Base-by-base conservation (phyloP, 2,113 vertebrate genomes). In the Marmota monax region DNA sequence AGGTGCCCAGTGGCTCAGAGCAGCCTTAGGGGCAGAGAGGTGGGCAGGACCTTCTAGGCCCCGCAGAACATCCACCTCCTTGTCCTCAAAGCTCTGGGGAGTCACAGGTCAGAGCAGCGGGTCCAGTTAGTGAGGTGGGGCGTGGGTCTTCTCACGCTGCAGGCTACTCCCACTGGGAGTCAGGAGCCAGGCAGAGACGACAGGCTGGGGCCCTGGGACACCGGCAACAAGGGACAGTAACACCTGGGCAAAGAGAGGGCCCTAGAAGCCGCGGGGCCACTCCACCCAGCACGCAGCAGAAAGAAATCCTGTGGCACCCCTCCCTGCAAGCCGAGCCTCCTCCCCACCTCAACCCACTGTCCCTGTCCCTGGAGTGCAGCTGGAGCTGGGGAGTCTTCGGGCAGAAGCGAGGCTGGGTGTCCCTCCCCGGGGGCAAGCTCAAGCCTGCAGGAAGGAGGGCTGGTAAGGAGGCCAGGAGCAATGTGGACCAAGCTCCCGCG, bases 261-360 rank as follows among this genome's bases (percentile, higher is more conserved):
- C 0, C 56, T 7, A 3, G 10, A 32, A 39, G 11, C 10, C 1
- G 23, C 0, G 10, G 13, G 0, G 0, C 25, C 18, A 18, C 25
- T 18, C 34, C 48, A 20, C 10, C 0, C 1, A 37, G 1, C 56
- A 7, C 1, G 6, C 1, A 14, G 22, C 4, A 65, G 45, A 34
- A 1, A 14, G 82, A 85, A 37, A 39, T 39, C 14, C 2, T 1
- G 5, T 5, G 37, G n/a, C 1, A 12, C 23, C 51, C 13, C 13
- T 11, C 7, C 34, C 48, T 20, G 12, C 16, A 5, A 22, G 83
- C 13, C 51, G 45, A 51, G 9, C 13, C 23, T 20, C 58, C 10
- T 61, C 11, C 1, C 42, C 7, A 4, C 16, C 48, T 18, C 11
- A 4, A 25, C 37, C 37, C 70, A 34, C 37, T 51, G 39, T 9